A percentile compares a stretch with the other conserved stretches of the same genome.
Conservation (phyloP, 2,113 vertebrate genomes). For the Prunella himalayana region DNA sequence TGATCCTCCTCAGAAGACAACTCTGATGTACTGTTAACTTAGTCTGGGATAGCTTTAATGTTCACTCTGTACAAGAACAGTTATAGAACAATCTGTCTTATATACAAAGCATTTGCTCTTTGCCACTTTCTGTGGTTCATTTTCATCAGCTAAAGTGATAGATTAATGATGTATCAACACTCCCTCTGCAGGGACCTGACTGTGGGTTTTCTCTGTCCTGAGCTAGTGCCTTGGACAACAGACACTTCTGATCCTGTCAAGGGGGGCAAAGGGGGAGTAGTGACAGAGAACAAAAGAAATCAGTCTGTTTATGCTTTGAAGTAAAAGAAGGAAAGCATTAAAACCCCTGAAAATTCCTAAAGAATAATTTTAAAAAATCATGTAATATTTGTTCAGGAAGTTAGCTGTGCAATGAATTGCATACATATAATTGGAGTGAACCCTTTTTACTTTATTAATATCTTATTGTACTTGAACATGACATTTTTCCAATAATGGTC, state of each 20-base stretch:
- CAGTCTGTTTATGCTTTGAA: not conserved
- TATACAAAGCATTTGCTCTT: not conserved
- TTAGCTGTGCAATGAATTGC: not conserved
- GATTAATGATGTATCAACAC: constrained; percentile 19
- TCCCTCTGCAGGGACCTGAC: not conserved
- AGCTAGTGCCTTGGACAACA: not conserved
- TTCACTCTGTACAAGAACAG: not conserved
- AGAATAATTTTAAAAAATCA: not conserved
- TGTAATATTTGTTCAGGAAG: not conserved
- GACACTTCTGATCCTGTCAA: not conserved
- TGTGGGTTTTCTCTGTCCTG: not conserved
- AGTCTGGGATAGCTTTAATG: not conserved
- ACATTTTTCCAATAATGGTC: not conserved
- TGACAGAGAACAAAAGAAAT: not conserved
- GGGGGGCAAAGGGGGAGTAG: not conserved
- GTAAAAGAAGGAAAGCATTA: not conserved
- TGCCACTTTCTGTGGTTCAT: not conserved
- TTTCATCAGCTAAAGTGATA: not conserved
- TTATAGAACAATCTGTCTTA: not conserved
- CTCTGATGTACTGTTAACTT: not conserved
- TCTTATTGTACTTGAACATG: not conserved
- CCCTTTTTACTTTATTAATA: not conserved
- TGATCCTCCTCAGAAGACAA: not conserved
- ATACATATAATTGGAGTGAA: not conserved
- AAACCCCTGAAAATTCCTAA: not conserved